Percentiles rank a stretch among this genome's conserved stretches.
These are phyloP conservation scores for Alitta virens DNA, from an alignment of 2,888 invertebrate genomes.

Conservation along the genomic window DNA sequence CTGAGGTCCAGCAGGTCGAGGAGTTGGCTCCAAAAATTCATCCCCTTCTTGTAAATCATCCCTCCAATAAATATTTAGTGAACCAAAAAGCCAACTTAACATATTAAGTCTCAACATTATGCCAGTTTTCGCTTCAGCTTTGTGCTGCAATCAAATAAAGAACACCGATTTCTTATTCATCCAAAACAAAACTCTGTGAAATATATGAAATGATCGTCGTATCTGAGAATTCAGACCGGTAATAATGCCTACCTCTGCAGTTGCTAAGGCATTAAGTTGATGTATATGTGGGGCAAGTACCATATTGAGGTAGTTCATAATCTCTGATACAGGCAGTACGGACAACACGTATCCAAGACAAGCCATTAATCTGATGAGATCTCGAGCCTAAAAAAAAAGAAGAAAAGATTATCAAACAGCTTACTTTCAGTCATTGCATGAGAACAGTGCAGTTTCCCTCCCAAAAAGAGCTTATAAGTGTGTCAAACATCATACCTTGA, in stretches of 20 bases:
- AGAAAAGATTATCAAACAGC: background rate
- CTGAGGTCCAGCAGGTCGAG: background rate
- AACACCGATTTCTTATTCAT: too few species aligned
- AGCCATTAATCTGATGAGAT: conserved; percentile 73
- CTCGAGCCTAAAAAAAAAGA: conserved; percentile 61
- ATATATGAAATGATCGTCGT: too few species aligned
- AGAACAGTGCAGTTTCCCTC: too few species aligned
- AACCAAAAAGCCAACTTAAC: conserved; percentile 67
- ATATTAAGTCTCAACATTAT: conserved; percentile 68
- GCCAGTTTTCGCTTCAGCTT: conserved; percentile 61
- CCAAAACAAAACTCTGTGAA: too few species aligned
- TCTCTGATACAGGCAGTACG: conserved; percentile 65
- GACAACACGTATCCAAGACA: conserved; percentile 74
- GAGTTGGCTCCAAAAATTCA: conserved; percentile 9
- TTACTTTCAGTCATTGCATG: background rate
- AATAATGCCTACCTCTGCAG: conserved; percentile 3
- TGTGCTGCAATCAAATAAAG: conserved; percentile 59
- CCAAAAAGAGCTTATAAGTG: too few species aligned
- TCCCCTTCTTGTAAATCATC: conserved; percentile 34
- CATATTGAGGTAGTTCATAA: conserved; percentile 69
- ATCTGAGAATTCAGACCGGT: too few species aligned
- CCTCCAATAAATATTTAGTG: conserved; percentile 60
- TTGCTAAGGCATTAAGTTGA: conserved; percentile 35
- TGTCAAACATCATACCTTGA: too few species aligned
- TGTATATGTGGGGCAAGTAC: conserved; percentile 65